Conservation (phyloP, 1,140 invertebrate genomes). For the Calosoma granatense region DNA sequence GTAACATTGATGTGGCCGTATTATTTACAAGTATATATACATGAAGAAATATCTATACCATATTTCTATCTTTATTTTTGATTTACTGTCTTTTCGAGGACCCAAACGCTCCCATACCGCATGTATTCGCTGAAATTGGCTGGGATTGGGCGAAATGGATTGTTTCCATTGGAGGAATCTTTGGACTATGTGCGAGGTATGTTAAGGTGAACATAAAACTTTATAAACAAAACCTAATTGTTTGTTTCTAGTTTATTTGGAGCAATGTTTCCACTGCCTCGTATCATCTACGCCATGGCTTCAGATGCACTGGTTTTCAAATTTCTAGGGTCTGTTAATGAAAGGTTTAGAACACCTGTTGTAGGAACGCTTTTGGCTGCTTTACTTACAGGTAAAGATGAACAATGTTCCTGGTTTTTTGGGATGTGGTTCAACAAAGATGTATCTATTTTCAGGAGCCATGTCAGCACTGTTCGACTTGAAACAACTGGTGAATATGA, state of each 20-base stretch:
- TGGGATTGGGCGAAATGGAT: slow-evolving; percentile 64
- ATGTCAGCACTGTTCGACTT: slow-evolving; percentile 70
- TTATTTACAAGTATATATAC: slow-evolving; percentile 58
- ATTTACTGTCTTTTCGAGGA: slow-evolving; percentile 35
- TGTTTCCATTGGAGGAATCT: slow-evolving; percentile 65
- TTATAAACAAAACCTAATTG: slow-evolving; percentile 12
- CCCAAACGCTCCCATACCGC: slow-evolving; percentile 56
- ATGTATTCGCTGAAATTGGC: slow-evolving; percentile 57
- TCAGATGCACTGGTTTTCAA: slow-evolving; percentile 72
- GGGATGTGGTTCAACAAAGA: not conserved
- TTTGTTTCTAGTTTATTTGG: slow-evolving; percentile 58
- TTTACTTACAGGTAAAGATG: slow-evolving; percentile 50
- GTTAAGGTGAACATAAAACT: slow-evolving; percentile 10
- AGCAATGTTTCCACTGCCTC: slow-evolving; percentile 75
- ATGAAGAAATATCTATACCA: not conserved
- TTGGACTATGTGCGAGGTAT: slow-evolving; percentile 60
- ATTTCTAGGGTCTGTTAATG: slow-evolving; percentile 57
- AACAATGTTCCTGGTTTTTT: not conserved
- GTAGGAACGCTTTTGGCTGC: slow-evolving; percentile 70
- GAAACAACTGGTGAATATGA: slow-evolving; percentile 69
- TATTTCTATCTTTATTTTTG: not conserved
- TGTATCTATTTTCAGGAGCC: slow-evolving; percentile 37
- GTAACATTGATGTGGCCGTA: slow-evolving; percentile 92
- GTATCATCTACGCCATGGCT: slow-evolving; percentile 81
- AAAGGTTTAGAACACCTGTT: slow-evolving; percentile 65